phyloP scores from a whole-genome alignment of 2,797 vertebrate species.

The Oreortyx pictus region DNA sequence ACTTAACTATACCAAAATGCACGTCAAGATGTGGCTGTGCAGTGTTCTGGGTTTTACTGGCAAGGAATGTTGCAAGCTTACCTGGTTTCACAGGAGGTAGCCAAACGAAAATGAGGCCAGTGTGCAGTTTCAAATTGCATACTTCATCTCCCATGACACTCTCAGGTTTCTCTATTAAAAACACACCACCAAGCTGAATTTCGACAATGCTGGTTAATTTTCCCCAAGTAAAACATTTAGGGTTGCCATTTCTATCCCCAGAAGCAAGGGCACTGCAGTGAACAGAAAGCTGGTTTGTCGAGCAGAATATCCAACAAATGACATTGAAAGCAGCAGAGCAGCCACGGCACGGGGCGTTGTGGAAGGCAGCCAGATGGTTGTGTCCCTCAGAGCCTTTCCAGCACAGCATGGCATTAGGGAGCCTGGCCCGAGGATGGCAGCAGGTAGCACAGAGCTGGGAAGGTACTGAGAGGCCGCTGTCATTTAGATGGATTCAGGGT shows the following conservation, averaged over 20 bases:
- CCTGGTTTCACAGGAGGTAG: neutral
- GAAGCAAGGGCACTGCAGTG: neutral
- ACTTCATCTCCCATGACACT: neutral
- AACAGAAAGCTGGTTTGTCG: neutral
- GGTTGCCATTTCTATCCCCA: neutral
- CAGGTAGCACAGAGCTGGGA: neutral
- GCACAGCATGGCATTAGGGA: neutral
- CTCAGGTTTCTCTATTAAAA: neutral
- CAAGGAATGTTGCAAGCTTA: neutral
- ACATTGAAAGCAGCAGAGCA: neutral
- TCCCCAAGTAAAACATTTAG: neutral
- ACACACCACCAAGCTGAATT: neutral
- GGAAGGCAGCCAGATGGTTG: neutral
- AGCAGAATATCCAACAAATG: neutral
- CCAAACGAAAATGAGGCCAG: neutral
- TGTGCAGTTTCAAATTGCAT: neutral
- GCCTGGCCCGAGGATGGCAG: neutral
- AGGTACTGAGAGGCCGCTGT: neutral
- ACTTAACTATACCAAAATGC: neutral
- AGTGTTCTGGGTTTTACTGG: neutral
- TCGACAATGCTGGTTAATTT: neutral
- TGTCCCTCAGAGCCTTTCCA: neutral
- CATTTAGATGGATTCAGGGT: neutral
- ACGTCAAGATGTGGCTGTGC: neutral
- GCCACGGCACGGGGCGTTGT: rapidly evolving